Base-by-base conservation (phyloP, 1,140 invertebrate genomes). In the Halictus rubicundus region DNA sequence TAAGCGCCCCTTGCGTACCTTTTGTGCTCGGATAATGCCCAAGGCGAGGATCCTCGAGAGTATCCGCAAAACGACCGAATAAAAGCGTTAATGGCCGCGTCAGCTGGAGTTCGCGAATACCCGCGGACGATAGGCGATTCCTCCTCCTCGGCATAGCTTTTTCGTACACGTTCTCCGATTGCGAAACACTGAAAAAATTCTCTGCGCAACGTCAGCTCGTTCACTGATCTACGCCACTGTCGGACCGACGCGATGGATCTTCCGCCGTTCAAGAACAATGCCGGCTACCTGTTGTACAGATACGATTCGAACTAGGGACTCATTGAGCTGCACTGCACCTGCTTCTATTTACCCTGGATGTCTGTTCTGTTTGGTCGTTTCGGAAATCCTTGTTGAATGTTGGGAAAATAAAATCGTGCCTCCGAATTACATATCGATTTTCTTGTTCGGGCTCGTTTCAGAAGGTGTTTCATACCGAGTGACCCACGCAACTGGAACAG, bases 261-360 rank as follows among this genome's bases (percentile, higher is more conserved):
- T 83, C 71, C 72, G 59, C 42, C 42, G 42, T 46, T 80, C 72
- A 80, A 65, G 71, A 82, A 81, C 81, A 85, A 83, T 85, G 83
- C 76, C 81, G 77, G 80, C 73, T 70, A 73, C 75, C 66, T 74
- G 65, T 52, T 57, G 37, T 21, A 19, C 49, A 7, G 59, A 2
- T 6, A 1, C 12, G 25, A 63, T 5, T 63, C 25, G 19, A 19
- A 27, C 14, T 21, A 19, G 27, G 27, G 4, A 21, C 16, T 32
- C 57, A 23, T 25, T 25, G 57, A 52, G 49, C 16, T 16, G 49
- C 49, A 46, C 42, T 12, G 42, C 42, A 52, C 49, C 49, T 52
- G 49, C 49, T 52, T 52, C 49, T 52, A 52, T 52, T 52, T 52
- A 16, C 19, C 16, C 19, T 52, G 19, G 14, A 10, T 46, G 12